Percentiles rank a stretch among this genome's conserved stretches.
Conservation (phyloP, 2,888 invertebrate species). For the Tiliacea aurago region DNA sequence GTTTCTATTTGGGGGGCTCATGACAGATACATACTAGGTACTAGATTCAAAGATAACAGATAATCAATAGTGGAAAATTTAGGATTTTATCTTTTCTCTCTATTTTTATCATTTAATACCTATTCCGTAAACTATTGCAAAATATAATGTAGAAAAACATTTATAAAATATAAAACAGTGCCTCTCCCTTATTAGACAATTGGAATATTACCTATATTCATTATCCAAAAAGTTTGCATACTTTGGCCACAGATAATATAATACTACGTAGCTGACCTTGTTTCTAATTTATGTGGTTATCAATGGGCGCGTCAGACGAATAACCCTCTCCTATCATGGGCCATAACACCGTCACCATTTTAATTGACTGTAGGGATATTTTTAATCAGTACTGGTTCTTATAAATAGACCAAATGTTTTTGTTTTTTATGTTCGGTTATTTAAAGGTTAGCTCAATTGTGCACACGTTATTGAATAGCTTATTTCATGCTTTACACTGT, state of each 20-base stretch:
- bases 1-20: conserved; percentile 23
- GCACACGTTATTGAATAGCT: background rate
- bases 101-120: background rate
- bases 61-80: background rate
- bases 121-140: too few species aligned
- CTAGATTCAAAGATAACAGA: conserved; percentile 21
- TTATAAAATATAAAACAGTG: background rate
- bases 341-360: background rate
- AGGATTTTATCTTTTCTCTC: background rate
- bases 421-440: conserved; percentile 14
- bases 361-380: conserved; percentile 15
- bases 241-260: too few species aligned
- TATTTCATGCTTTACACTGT: background rate
- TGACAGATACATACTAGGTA: conserved; percentile 2
- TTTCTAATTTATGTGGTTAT: conserved; percentile 1
- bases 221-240: background rate
- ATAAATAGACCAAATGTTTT: conserved; percentile 22
- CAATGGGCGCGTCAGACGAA: background rate
- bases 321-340: conserved; percentile 16
- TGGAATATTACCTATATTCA: background rate
- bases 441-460: background rate
- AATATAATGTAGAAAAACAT: background rate
- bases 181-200: background rate
- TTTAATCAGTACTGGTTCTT: conserved; percentile 26
- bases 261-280: background rate